Conservation (phyloP, 2,888 invertebrate species). For the Mythimna impura region DNA sequence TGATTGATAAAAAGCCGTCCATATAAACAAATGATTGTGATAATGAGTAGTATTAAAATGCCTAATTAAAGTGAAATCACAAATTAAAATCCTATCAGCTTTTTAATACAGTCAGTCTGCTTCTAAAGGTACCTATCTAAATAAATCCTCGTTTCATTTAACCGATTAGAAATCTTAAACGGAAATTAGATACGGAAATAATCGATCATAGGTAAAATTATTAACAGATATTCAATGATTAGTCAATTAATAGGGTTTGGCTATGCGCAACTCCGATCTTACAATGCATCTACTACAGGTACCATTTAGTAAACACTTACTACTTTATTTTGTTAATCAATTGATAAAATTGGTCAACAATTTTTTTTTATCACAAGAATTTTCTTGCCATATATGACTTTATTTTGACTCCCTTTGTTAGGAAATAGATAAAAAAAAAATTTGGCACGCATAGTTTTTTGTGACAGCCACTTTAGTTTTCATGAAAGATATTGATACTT, state of each 20-base stretch:
- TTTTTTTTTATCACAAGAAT: too few relatives aligned
- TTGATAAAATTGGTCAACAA: neutral
- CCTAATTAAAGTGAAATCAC: neutral
- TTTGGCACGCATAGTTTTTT: too few relatives aligned
- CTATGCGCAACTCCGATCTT: neutral
- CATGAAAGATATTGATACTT: too few relatives aligned
- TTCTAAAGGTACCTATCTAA: conserved; percentile 27
- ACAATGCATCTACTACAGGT: neutral
- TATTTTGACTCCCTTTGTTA: too few relatives aligned
- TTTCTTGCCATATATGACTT: too few relatives aligned
- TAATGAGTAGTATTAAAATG: conserved; percentile 17
- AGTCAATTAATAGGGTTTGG: neutral
- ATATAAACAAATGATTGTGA: conserved; percentile 3
- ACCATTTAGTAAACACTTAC: neutral
- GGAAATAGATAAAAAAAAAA: too few relatives aligned
- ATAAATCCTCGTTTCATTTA: conserved; percentile 18
- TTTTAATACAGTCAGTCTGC: neutral
- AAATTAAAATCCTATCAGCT: conserved; percentile 25
- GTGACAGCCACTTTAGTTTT: too few relatives aligned
- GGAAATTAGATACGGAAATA: conserved; percentile 36
- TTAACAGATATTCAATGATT: conserved; percentile 9
- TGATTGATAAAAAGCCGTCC: conserved; percentile 5
- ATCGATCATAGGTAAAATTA: conserved; percentile 10
- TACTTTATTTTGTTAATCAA: neutral
- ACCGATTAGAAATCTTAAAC: conserved; percentile 45